Percentiles rank a stretch among this genome's conserved stretches.
Evolutionary conservation across 1,140 invertebrate species (phyloP).

Genomic region (Platorchestia sp.): DNA sequence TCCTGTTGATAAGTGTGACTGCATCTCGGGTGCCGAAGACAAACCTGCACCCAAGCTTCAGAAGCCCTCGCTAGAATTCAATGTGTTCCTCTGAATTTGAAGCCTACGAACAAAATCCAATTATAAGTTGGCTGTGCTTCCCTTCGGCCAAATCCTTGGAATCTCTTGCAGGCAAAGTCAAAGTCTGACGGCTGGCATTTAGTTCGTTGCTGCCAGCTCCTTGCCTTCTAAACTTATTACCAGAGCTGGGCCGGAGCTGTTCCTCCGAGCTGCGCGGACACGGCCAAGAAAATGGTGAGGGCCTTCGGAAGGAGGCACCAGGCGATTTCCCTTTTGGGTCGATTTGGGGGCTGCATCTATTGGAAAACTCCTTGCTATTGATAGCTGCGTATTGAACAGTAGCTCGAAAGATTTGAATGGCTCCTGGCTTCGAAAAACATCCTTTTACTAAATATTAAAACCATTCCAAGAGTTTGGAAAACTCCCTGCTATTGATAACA

Average conservation of each 20-base stretch:
- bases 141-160: constrained; percentile 55
- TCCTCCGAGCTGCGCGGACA: neutral
- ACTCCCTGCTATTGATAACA: neutral
- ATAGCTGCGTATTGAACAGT: neutral
- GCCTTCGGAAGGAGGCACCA: neutral
- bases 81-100: constrained; percentile 49
- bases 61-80: constrained; percentile 10
- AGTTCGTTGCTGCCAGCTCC: constrained; percentile 52
- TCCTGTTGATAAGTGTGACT: constrained; percentile 25
- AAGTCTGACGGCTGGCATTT: constrained; percentile 54
- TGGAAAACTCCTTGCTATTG: neutral
- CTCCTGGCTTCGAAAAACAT: no score
- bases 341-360: neutral
- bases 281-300: neutral
- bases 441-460: no score
- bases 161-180: constrained; percentile 54
- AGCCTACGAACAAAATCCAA: constrained; percentile 53
- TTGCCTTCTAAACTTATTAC: constrained; percentile 48
- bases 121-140: constrained; percentile 55
- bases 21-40: neutral
- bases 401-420: neutral
- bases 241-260: neutral
- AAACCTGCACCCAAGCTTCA: neutral
- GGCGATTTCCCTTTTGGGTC: neutral
- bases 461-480: no score